Evolutionary conservation across 1,140 invertebrate genomes (phyloP).

Genomic region (Globodera rostochiensis): DNA sequence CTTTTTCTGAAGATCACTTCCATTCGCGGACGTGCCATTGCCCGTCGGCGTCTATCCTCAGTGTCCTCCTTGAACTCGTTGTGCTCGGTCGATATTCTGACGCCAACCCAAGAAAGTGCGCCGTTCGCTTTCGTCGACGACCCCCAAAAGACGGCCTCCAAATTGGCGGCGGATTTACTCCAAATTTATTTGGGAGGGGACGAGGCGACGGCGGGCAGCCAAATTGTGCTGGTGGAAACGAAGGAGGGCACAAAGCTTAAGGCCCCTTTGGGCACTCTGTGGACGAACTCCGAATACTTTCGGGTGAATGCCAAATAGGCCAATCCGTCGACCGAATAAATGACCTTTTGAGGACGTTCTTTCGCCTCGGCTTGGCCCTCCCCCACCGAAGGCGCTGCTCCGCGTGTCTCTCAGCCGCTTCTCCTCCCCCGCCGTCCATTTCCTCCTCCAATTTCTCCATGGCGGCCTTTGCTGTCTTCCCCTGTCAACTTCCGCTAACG

Average conservation of each 20-base stretch:
- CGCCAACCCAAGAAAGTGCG: slow-evolving; percentile 55
- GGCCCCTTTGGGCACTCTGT: slow-evolving; percentile 58
- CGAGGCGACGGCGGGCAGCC: slow-evolving; percentile 42
- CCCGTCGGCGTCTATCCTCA: slow-evolving; percentile 12
- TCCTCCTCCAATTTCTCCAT: slow-evolving; percentile 59
- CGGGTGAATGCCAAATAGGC: slow-evolving; percentile 1
- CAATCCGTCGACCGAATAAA: neutral
- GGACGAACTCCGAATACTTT: slow-evolving; percentile 55
- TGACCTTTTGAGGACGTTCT: slow-evolving; percentile 5
- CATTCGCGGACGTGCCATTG: slow-evolving; percentile 26
- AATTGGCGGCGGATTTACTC: slow-evolving; percentile 56
- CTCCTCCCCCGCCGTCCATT: slow-evolving; percentile 50
- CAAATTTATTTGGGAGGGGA: slow-evolving; percentile 58
- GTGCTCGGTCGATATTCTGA: slow-evolving; percentile 60
- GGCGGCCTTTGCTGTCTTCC: slow-evolving; percentile 57
- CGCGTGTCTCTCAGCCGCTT: slow-evolving; percentile 29
- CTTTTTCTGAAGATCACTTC: slow-evolving; percentile 3
- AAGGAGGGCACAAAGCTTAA: slow-evolving; percentile 49
- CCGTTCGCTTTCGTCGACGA: slow-evolving; percentile 30
- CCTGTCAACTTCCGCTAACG: slow-evolving; percentile 24
- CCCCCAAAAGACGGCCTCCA: slow-evolving; percentile 36
- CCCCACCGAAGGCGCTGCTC: neutral
- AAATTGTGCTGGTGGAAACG: slow-evolving; percentile 49
- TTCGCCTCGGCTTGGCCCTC: slow-evolving; percentile 3
- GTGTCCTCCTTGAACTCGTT: slow-evolving; percentile 54